Evolutionary conservation across 2,888 invertebrate genomes (phyloP).

Genomic region (Sphecodes monilicornis): DNA sequence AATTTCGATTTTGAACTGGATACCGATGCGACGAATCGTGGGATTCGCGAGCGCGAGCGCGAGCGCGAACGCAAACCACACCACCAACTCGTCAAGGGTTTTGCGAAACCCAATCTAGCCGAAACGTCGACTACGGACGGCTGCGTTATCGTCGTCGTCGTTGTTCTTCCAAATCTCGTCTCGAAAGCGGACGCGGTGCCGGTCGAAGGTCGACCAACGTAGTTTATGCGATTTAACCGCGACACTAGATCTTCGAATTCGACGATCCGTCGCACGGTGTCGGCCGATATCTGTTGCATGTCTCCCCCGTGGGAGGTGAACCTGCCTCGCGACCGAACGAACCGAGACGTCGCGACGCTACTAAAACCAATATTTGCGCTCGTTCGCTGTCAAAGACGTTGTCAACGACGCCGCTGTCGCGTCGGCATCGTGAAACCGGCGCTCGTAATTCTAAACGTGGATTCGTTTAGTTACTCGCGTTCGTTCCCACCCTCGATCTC

Average conservation of each 20-base stretch:
- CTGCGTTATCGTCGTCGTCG: conserved; percentile 20
- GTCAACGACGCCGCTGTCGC: conserved; percentile 20
- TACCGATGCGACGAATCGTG: not conserved
- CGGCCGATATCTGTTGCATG: conserved; percentile 77
- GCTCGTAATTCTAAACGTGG: conserved; percentile 58
- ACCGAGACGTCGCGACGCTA: conserved; percentile 78
- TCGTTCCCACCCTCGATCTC: conserved; percentile 13
- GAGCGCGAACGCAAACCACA: not conserved
- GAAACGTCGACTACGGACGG: not conserved
- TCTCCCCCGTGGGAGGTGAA: conserved; percentile 63
- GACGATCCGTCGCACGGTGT: conserved; percentile 81
- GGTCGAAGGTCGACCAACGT: conserved; percentile 55
- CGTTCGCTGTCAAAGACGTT: conserved; percentile 5
- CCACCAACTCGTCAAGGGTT: conserved; percentile 9
- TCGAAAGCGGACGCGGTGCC: not conserved
- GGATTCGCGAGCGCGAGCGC: not conserved
- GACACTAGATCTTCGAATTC: conserved; percentile 83
- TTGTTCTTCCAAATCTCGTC: conserved; percentile 1
- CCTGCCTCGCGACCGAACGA: conserved; percentile 68
- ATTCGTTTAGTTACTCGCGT: conserved; percentile 30
- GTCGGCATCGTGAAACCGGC: conserved; percentile 38
- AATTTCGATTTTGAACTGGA: not conserved
- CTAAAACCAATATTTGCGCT: conserved; percentile 72
- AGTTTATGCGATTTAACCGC: conserved; percentile 82
- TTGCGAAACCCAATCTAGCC: not conserved